Evolutionary conservation across 1,140 invertebrate genomes (phyloP).

Genomic region (Ceratina calcarata): DNA sequence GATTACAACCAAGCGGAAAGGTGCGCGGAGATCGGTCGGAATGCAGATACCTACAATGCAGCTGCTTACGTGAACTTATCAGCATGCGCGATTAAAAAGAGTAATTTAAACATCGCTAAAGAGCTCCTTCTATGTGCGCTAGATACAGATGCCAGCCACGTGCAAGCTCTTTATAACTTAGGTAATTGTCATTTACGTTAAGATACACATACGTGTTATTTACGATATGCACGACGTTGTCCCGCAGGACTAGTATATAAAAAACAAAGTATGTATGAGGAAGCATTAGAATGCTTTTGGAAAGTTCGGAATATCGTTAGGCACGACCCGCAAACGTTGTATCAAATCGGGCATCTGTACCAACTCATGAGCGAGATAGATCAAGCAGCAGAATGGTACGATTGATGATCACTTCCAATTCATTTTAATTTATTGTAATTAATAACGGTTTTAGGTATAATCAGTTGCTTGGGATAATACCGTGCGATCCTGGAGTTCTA

Average conservation of each 20-base stretch:
- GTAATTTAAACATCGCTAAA: slow-evolving; percentile 88
- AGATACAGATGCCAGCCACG: slow-evolving; percentile 90
- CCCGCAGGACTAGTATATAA: slow-evolving; percentile 86
- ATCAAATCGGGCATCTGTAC: slow-evolving; percentile 91
- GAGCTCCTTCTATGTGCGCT: slow-evolving; percentile 90
- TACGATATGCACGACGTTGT: background rate
- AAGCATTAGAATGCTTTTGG: slow-evolving; percentile 90
- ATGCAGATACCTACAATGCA: slow-evolving; percentile 90
- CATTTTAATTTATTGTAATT: background rate
- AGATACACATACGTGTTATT: background rate
- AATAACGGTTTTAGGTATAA: slow-evolving; percentile 84
- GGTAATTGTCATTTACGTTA: slow-evolving; percentile 78
- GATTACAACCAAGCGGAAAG: slow-evolving; percentile 92
- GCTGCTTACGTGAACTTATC: slow-evolving; percentile 94
- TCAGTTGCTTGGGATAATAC: slow-evolving; percentile 90
- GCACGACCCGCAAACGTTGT: slow-evolving; percentile 91
- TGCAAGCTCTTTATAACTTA: slow-evolving; percentile 96
- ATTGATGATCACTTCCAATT: background rate
- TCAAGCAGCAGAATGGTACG: slow-evolving; percentile 88
- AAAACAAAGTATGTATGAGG: slow-evolving; percentile 85
- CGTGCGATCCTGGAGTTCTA: slow-evolving; percentile 91
- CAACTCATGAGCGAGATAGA: slow-evolving; percentile 88
- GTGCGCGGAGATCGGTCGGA: slow-evolving; percentile 88
- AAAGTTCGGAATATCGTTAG: slow-evolving; percentile 89
- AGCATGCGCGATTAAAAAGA: slow-evolving; percentile 88